Evolutionary conservation across 1,140 invertebrate genomes (phyloP), one percentile per base, ranked within the genome.

Genomic region (Hormaphis cornu): DNA sequence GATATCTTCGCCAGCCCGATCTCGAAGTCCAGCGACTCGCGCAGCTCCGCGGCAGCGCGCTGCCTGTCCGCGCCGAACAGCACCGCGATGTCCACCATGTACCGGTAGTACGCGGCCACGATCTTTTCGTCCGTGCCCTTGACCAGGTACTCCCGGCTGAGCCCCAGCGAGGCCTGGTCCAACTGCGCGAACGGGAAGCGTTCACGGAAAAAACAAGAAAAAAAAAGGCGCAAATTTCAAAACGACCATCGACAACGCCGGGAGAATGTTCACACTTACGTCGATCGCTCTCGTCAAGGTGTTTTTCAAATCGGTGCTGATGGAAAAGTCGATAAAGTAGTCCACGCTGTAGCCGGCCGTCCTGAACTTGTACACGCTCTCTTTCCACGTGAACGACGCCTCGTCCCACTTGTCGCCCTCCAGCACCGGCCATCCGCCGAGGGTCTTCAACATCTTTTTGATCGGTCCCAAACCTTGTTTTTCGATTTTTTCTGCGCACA

Each of bases 1-100:
- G 91, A 94, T 72, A 93, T 93, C 90, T 95, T 95, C n/a, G 93
- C 93, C 42, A 99, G 81, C 72, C 87, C 82, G 16, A 93, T 93
- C 82, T 99, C 95, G 75, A 98, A 97, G 18, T 89, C 80, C 1
- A 98, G 80, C 0, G 93, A 91, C 56, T 91, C 87, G 22, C 81
- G 83, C 44, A 98, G 82, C 75, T 97, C 90, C 8, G 80, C 77
- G 69, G 82, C 77, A 1, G 93, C 93, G n/a, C 76, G 76, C 0
- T 79, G 76, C 71, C 80, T 83, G 22, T 95, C 80, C 5, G 92
- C 90, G 16, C 95, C 95, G 37, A 98, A 83, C 2, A 95, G 81
- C 0, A 87, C 84, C 1, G 95, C 90, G 54, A 97, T 87, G 72
- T 93, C 89, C 0, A 92, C 87, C 87, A 90, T 89, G 74, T 91